A percentile compares a stretch with the other conserved stretches of the same genome.
Evolutionary conservation across 30 jellyfish, hydroid and myxozoan genomes (phyloP).

Genomic region (Phacellophora camtschatica): DNA sequence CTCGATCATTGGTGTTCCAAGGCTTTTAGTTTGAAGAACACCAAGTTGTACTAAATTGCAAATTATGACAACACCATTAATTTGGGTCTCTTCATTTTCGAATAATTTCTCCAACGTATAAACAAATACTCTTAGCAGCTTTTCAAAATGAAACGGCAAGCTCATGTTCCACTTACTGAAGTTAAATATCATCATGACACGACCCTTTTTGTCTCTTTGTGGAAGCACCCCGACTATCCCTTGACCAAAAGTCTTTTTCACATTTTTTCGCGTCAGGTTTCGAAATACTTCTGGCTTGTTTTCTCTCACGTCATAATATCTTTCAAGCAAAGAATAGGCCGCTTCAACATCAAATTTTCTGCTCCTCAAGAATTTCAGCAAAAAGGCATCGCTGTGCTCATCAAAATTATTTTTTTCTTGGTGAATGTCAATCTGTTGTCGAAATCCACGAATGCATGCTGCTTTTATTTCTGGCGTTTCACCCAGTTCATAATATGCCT

Average conservation of each 20-base stretch:
- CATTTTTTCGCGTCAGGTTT: slow-evolving; percentile 89
- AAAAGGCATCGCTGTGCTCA: slow-evolving; percentile 95
- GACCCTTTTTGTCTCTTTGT: slow-evolving; percentile 97
- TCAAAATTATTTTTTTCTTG: slow-evolving; percentile 96
- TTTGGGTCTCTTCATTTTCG: slow-evolving; percentile 97
- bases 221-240: slow-evolving; percentile 98
- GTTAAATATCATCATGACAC: slow-evolving; percentile 82
- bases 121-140: slow-evolving; percentile 95
- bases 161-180: slow-evolving; percentile 93
- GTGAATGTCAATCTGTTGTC: slow-evolving; percentile 90
- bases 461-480: slow-evolving; percentile 92
- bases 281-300: slow-evolving; percentile 95
- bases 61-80: slow-evolving; percentile 88
- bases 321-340: slow-evolving; percentile 75
- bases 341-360: slow-evolving; percentile 96
- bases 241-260: slow-evolving; percentile 91
- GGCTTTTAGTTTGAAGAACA: slow-evolving; percentile 89
- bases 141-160: slow-evolving; percentile 93
- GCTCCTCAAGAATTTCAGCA: slow-evolving; percentile 89
- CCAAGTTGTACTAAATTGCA: slow-evolving; percentile 91
- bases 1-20: slow-evolving; percentile 91
- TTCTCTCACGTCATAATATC: slow-evolving; percentile 89
- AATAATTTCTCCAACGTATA: slow-evolving; percentile 87
- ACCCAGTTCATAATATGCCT: slow-evolving; percentile 87
- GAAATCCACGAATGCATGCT: slow-evolving; percentile 83